Base-by-base conservation (phyloP, 2,113 vertebrate genomes). In the Clarias magur region DNA sequence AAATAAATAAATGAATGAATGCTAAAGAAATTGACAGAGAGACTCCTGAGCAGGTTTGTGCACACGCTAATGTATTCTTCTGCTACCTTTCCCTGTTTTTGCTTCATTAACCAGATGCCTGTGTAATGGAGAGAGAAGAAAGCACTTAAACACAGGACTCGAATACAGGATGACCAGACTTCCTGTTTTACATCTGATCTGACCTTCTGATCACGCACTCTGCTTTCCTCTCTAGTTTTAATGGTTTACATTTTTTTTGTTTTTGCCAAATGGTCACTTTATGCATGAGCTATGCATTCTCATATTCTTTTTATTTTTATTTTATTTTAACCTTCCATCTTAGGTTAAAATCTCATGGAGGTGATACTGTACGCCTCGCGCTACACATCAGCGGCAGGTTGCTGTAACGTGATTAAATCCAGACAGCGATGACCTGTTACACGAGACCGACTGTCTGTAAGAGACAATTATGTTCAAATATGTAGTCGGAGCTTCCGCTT, bases 71-170 rank as follows among this genome's bases (percentile, higher is more conserved):
- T 85, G 72, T 59, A 3, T 82, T 88, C 34, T 83, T 30, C 80
- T 60, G 84, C 34, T 9, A 78, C 67, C 86, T 17, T 67, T 25
- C 75, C 13, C 65, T 63, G 73, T 72, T 34, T 75, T 80, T 4
- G 63, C 83, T 3, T 87, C 80, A 60, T 89, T 89, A 89, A 87
- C 30, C 72, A 84, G 85, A 38, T 81, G 70, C 60, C 56, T 89
- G 83, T 67, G 84, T 85, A 90, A 90, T 87, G 87, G 83, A 85
- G 85, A 84, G 73, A 80, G 30, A 62, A 80, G 73, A 86, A 89
- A 83, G 65, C 25, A 54, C 81, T 87, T 85, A 88, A 88, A 63
- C 67, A 73, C 67, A 73, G 56, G 60, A 23, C 54, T 30, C 76
- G 21, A 11, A 54, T 42, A 68, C 53, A 23, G 21, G 4, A 57